phyloP scores from a whole-genome alignment of 1,140 invertebrate species.

The Zaprionus ornatus region DNA sequence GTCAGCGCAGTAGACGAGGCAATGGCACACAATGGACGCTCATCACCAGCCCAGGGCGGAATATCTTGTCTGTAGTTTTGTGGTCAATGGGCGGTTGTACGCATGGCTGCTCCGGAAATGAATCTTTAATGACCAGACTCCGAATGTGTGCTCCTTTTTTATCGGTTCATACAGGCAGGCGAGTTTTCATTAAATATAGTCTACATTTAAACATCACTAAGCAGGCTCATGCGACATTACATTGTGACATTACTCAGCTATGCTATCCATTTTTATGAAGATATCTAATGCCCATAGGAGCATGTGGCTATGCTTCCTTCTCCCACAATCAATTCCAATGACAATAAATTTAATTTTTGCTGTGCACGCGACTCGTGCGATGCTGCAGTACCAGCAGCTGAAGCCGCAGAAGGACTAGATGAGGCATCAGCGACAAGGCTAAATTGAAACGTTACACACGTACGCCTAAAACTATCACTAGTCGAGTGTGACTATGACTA shows the following conservation, averaged over 20 bases:
- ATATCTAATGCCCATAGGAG: neutral
- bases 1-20: slow-evolving; percentile 16
- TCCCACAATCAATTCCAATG: slow-evolving; percentile 77
- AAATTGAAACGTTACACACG: slow-evolving; percentile 81
- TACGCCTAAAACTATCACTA: slow-evolving; percentile 82
- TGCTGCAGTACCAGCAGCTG: slow-evolving; percentile 9
- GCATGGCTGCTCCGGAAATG: slow-evolving; percentile 72
- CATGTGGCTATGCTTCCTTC: slow-evolving; percentile 32
- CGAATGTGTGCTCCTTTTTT: slow-evolving; percentile 43
- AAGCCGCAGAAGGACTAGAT: neutral
- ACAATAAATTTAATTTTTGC: slow-evolving; percentile 81
- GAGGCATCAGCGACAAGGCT: slow-evolving; percentile 26
- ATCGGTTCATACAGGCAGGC: neutral
- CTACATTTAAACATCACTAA: neutral
- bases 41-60: slow-evolving; percentile 47
- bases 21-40: slow-evolving; percentile 57
- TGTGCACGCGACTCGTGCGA: slow-evolving; percentile 63
- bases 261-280: neutral
- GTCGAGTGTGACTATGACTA: slow-evolving; percentile 76
- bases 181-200: neutral
- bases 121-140: slow-evolving; percentile 70
- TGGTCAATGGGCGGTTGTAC: slow-evolving; percentile 64
- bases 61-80: slow-evolving; percentile 33
- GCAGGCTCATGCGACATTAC: neutral
- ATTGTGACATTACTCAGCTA: neutral